A percentile compares a stretch with the other conserved stretches of the same genome.
phyloP scores from a whole-genome alignment of 2,797 vertebrate genomes.

The Clarias laeviceps region DNA sequence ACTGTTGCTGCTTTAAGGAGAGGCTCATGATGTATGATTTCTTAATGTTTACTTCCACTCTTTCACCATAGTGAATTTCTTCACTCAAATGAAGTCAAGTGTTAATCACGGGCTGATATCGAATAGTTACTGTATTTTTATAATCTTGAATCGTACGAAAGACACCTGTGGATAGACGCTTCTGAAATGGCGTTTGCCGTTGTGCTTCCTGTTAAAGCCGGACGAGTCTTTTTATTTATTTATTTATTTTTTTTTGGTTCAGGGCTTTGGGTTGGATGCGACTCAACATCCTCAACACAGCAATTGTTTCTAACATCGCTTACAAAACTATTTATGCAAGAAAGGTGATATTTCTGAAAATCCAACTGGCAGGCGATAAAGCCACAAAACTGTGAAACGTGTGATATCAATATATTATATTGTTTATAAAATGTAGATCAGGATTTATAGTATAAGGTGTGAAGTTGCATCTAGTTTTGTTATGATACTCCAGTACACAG shows the following conservation, averaged over 20 bases:
- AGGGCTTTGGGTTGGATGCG: too few species aligned
- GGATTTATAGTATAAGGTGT: too few species aligned
- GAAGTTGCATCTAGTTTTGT: too few species aligned
- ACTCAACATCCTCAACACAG: too few species aligned
- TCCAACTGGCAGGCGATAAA: neutral
- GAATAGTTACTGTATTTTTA: neutral
- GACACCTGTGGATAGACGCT: neutral
- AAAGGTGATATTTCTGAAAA: neutral
- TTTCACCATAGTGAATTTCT: neutral
- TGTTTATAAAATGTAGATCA: too few species aligned
- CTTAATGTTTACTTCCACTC: neutral
- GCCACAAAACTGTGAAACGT: neutral
- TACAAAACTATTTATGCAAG: neutral
- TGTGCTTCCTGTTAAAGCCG: neutral
- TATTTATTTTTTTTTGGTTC: too few species aligned
- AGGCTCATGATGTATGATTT: neutral
- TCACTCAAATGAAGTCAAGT: neutral
- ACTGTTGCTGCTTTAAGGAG: too few species aligned
- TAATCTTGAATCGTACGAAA: neutral
- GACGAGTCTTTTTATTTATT: too few species aligned
- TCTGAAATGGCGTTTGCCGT: neutral
- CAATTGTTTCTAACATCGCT: neutral
- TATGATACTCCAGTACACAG: too few species aligned
- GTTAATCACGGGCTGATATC: neutral
- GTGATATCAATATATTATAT: too few species aligned